Conservation (phyloP, 2,888 invertebrate genomes). For the Lepidochrysops patricia region DNA sequence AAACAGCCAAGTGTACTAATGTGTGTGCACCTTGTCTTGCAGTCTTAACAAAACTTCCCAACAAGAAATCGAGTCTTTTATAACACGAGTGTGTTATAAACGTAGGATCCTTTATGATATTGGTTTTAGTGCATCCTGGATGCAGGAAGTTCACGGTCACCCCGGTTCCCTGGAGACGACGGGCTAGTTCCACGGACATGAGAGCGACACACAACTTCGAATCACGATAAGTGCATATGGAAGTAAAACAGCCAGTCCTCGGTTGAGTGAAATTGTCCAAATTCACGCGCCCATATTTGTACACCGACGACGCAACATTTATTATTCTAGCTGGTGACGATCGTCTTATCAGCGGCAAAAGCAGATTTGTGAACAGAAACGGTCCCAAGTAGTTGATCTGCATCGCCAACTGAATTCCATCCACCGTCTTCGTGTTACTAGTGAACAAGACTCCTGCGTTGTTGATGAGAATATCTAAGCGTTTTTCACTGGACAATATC, state of each 20-base stretch:
- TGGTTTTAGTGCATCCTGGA: conserved; percentile 84
- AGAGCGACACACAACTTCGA: conserved; percentile 74
- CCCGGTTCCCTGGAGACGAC: conserved; percentile 77
- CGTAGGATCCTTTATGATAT: conserved; percentile 46
- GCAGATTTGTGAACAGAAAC: conserved; percentile 77
- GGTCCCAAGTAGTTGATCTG: conserved; percentile 76
- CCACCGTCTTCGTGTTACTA: conserved; percentile 59
- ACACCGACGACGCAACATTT: conserved; percentile 38
- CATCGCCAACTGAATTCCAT: conserved; percentile 75
- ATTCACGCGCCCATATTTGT: conserved; percentile 31
- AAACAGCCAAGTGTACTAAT: conserved; percentile 68
- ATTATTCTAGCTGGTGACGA: conserved; percentile 41
- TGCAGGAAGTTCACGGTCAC: conserved; percentile 86
- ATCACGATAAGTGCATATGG: conserved; percentile 15
- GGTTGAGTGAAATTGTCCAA: conserved; percentile 26
- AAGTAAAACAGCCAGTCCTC: neutral
- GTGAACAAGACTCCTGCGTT: conserved; percentile 69
- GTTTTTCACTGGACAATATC: conserved; percentile 54
- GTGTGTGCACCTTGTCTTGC: conserved; percentile 63
- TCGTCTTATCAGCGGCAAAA: conserved; percentile 44
- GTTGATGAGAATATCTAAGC: conserved; percentile 74
- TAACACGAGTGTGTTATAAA: conserved; percentile 40
- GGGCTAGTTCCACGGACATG: conserved; percentile 78
- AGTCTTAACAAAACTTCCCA: conserved; percentile 32
- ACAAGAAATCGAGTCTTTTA: conserved; percentile 31